phyloP scores from a whole-genome alignment of 1,140 invertebrate genomes.

The Steinernema khuongi region DNA sequence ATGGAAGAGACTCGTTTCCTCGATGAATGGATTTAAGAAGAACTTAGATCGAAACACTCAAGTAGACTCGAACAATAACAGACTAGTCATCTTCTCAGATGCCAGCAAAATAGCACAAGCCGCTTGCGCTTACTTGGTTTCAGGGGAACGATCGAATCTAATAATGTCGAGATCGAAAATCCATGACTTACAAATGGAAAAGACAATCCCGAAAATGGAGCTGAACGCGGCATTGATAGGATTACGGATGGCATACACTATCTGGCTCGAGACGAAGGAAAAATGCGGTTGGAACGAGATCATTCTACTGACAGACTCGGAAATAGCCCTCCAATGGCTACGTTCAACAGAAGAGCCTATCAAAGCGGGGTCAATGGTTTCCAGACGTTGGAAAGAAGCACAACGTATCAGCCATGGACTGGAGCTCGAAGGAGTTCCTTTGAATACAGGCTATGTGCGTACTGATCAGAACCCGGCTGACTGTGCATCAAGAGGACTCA shows the following conservation, averaged over 20 bases:
- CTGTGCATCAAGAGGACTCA: too few relatives aligned
- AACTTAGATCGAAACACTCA: background rate
- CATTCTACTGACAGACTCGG: constrained; percentile 13
- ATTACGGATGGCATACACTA: background rate
- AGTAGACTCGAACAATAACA: background rate
- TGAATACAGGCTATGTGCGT: too few relatives aligned
- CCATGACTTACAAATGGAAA: background rate
- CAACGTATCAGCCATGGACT: too few relatives aligned
- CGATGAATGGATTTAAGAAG: background rate
- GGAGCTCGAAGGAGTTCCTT: too few relatives aligned
- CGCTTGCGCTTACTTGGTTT: background rate
- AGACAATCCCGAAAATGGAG: constrained; percentile 25
- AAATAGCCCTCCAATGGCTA: background rate
- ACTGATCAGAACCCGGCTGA: too few relatives aligned
- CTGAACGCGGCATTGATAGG: constrained; percentile 4
- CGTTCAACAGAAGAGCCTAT: background rate
- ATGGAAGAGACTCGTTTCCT: constrained; percentile 17
- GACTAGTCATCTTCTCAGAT: constrained; percentile 11
- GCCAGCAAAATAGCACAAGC: constrained; percentile 20
- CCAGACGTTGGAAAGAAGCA: too few relatives aligned
- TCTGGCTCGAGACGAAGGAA: background rate
- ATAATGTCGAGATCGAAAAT: constrained; percentile 18
- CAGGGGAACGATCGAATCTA: background rate
- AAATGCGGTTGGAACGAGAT: background rate
- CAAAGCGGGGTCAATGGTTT: too few relatives aligned